Evolutionary conservation across 2,113 vertebrate species (phyloP).

Genomic region (Aphelocoma coerulescens): DNA sequence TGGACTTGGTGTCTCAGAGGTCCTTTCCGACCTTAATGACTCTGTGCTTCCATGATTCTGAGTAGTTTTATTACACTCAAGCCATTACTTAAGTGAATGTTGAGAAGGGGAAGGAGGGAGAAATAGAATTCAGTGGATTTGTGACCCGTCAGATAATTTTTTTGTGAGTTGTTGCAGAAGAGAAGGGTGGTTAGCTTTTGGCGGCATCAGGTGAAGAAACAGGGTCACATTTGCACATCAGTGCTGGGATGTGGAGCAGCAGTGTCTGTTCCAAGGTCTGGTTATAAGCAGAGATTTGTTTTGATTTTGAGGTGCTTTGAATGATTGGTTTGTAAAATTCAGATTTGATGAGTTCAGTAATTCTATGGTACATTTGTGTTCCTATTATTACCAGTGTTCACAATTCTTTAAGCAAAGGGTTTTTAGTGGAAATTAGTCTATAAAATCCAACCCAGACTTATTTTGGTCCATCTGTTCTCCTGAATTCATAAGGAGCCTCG

Average conservation of each 20-base stretch:
- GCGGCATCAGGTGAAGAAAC: background rate
- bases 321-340: background rate
- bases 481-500: background rate
- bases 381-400: background rate
- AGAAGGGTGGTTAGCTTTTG: background rate
- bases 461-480: background rate
- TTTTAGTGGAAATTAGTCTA: background rate
- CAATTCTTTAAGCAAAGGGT: background rate
- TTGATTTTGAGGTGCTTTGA: background rate
- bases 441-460: background rate
- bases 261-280: background rate
- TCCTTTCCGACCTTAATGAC: background rate
- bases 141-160: background rate
- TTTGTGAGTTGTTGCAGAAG: background rate
- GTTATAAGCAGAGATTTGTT: background rate
- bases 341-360: background rate
- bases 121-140: background rate
- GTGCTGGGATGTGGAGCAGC: background rate
- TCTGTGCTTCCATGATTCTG: background rate
- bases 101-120: background rate
- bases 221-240: rapidly evolving
- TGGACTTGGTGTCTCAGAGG: background rate
- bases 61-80: background rate
- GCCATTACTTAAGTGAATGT: background rate
- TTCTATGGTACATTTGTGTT: background rate